phyloP scores from a whole-genome alignment of 2,113 vertebrate species.

The Lanius ludovicianus region DNA sequence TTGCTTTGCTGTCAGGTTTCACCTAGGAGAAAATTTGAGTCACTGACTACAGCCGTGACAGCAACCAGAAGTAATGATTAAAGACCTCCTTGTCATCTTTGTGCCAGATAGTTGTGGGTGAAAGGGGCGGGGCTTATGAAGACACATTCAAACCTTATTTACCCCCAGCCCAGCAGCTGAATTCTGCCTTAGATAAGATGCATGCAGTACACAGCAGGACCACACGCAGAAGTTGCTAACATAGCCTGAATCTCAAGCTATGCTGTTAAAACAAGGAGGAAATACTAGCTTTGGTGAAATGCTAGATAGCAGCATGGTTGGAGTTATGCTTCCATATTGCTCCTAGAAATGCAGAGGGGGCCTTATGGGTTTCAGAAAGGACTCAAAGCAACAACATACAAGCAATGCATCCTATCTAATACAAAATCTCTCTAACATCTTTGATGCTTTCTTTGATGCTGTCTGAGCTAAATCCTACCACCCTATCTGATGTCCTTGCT shows the following conservation, averaged over 20 bases:
- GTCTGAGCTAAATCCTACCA: background rate
- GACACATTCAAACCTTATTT: background rate
- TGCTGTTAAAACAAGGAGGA: background rate
- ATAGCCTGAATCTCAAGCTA: background rate
- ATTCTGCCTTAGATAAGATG: background rate
- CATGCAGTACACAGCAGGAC: background rate
- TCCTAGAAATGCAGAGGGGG: background rate
- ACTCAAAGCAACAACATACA: background rate
- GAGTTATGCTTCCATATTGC: background rate
- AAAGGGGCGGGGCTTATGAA: background rate
- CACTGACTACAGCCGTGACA: constrained; percentile 27
- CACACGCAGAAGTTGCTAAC: background rate
- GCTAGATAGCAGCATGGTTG: background rate
- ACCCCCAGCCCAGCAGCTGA: background rate
- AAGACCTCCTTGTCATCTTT: background rate
- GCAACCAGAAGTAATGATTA: constrained; percentile 57
- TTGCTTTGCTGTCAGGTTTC: constrained; percentile 48
- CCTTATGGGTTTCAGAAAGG: background rate
- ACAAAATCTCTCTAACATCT: background rate
- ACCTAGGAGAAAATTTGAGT: constrained; percentile 49
- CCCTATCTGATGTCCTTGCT: background rate
- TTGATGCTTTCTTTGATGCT: background rate
- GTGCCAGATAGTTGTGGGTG: background rate
- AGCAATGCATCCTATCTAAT: background rate
- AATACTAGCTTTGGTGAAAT: background rate